A percentile compares a stretch with the other conserved stretches of the same genome.
Evolutionary conservation across 2,888 invertebrate species (phyloP).

Genomic region (Papilio elwesi): DNA sequence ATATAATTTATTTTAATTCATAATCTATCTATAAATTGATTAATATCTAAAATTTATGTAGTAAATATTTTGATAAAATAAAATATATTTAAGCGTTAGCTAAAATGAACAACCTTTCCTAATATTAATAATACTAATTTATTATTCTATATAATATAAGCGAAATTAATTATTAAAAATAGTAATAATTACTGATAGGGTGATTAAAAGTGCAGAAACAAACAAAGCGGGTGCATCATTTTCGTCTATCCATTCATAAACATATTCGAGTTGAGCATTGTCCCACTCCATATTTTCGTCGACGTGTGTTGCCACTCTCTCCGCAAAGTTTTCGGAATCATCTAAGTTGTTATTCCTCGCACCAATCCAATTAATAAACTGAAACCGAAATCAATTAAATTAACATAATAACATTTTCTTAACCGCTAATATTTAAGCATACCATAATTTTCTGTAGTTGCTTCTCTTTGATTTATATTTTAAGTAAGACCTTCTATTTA

Average conservation of each 20-base stretch:
- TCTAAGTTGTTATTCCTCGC: constrained; percentile 59
- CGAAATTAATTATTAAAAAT: constrained; percentile 55
- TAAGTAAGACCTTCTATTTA: too few relatives aligned
- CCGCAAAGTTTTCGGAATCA: constrained; percentile 55
- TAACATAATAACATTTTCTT: background rate
- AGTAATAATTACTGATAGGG: constrained; percentile 57
- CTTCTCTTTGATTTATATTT: too few relatives aligned
- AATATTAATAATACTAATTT: background rate
- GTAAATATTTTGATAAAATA: constrained; percentile 2
- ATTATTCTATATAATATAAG: constrained; percentile 37
- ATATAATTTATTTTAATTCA: background rate
- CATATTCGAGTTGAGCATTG: constrained; percentile 47
- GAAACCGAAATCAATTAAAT: constrained; percentile 42
- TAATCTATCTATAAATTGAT: background rate
- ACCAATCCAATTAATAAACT: constrained; percentile 65
- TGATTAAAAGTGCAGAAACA: constrained; percentile 61
- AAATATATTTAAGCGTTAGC: background rate
- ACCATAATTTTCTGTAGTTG: too few relatives aligned
- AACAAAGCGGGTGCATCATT: constrained; percentile 66
- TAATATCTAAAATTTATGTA: background rate
- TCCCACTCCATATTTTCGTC: constrained; percentile 61
- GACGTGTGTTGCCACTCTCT: constrained; percentile 48
- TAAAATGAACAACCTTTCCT: constrained; percentile 26
- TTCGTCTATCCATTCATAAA: constrained; percentile 75
- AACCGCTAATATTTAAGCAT: background rate